Evolutionary conservation across 2,797 vertebrate genomes (phyloP).

Genomic region (Threskiornis aethiopicus): DNA sequence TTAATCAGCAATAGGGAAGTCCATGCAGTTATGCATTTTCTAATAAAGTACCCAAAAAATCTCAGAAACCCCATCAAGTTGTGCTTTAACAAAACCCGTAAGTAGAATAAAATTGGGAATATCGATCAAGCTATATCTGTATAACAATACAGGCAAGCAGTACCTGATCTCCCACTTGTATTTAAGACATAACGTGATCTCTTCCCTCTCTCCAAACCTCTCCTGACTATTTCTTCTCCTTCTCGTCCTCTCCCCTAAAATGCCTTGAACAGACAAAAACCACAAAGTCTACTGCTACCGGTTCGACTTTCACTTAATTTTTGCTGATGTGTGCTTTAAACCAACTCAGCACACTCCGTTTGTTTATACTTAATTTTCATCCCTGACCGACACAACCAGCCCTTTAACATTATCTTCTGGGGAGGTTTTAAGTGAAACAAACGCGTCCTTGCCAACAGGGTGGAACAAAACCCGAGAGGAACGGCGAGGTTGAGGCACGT

Average conservation of each 20-base stretch:
- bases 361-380: neutral
- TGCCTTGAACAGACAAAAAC: fast-evolving
- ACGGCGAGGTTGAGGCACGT: fast-evolving
- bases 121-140: neutral
- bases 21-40: fast-evolving
- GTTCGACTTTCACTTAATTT: neutral
- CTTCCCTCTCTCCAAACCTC: neutral
- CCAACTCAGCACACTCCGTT: neutral
- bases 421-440: neutral
- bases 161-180: neutral
- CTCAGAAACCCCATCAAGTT: neutral
- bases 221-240: neutral
- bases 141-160: too few relatives aligned
- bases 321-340: neutral
- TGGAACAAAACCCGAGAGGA: neutral
- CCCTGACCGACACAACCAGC: neutral
- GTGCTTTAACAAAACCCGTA: neutral
- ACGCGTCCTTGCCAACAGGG: neutral
- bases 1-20: neutral
- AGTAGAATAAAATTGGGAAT: fast-evolving
- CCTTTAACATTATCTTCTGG: neutral
- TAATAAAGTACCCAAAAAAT: neutral
- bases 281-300: neutral
- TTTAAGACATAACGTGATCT: neutral
- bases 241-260: neutral